phyloP scores from a whole-genome alignment of 2,888 invertebrate species.

The Parthenolecanium corni region DNA sequence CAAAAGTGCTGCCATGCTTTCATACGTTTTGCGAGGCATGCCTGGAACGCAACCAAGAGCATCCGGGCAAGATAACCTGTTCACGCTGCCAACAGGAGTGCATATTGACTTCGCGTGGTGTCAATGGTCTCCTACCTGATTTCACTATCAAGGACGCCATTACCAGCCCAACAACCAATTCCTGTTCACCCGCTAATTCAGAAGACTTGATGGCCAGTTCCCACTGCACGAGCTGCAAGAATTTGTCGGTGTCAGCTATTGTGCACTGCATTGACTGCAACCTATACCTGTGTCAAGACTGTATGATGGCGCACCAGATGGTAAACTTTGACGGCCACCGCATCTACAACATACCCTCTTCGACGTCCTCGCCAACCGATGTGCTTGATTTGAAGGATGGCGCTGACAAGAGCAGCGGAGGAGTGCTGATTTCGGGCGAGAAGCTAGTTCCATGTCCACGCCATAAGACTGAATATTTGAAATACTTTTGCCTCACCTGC shows the following conservation, averaged over 20 bases:
- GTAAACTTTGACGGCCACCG: constrained; percentile 98
- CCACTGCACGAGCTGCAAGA: constrained; percentile 90
- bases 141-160: constrained; percentile 40
- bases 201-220: constrained; percentile 39
- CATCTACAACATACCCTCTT: constrained; percentile 46
- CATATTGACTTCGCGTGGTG: constrained; percentile 45
- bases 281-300: constrained; percentile 89
- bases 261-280: constrained; percentile 94
- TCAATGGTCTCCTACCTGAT: constrained; percentile 56
- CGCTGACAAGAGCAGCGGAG: constrained; percentile 38
- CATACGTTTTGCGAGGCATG: constrained; percentile 76
- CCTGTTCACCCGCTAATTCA: background rate
- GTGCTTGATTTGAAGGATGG: constrained; percentile 37
- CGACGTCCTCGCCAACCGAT: background rate
- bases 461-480: constrained; percentile 81
- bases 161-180: constrained; percentile 31
- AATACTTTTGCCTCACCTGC: constrained; percentile 91
- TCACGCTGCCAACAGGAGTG: constrained; percentile 51
- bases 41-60: constrained; percentile 54
- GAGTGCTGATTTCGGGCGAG: constrained; percentile 36
- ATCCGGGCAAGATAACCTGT: constrained; percentile 61
- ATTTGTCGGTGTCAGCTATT: constrained; percentile 84
- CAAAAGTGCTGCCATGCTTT: constrained; percentile 66
- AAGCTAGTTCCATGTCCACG: constrained; percentile 65
- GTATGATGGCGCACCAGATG: constrained; percentile 97